These are phyloP conservation scores for Oscheius sp. DNA, from an alignment of 2,888 invertebrate species.

Conservation along the genomic window DNA sequence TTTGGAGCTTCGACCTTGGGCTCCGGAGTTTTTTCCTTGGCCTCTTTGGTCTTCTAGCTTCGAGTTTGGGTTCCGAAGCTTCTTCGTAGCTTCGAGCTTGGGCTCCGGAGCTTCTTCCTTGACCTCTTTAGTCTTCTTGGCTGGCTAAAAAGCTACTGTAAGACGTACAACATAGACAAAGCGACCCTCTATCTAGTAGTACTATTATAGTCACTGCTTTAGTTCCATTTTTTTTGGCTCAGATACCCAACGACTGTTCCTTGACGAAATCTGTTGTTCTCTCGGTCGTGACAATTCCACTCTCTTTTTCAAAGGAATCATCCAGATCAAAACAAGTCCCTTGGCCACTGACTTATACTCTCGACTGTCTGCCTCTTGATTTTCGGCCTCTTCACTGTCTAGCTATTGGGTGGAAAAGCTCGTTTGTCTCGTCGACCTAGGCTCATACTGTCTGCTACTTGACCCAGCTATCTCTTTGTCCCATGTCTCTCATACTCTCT, in stretches of 20 bases:
- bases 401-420: no score
- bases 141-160: background rate
- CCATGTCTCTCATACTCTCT: no score
- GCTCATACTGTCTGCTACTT: no score
- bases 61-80: background rate
- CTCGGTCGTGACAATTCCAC: no score
- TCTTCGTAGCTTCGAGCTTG: conserved; percentile 10
- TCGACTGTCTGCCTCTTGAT: no score
- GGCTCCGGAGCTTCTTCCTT: conserved; percentile 12
- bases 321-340: no score
- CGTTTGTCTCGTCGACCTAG: no score
- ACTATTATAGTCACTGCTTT: background rate
- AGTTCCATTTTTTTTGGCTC: background rate
- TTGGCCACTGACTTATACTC: no score
- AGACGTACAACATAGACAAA: background rate
- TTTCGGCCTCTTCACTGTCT: no score
- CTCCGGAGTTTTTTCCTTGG: background rate
- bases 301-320: no score
- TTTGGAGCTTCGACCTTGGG: background rate
- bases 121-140: background rate
- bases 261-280: no score
- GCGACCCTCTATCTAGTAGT: background rate
- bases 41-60: background rate
- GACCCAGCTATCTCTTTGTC: no score
- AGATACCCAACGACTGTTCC: background rate